Percentiles rank a stretch among this genome's conserved stretches.
Conservation (phyloP, 2,113 vertebrate species). For the Oreocharis arfaki region DNA sequence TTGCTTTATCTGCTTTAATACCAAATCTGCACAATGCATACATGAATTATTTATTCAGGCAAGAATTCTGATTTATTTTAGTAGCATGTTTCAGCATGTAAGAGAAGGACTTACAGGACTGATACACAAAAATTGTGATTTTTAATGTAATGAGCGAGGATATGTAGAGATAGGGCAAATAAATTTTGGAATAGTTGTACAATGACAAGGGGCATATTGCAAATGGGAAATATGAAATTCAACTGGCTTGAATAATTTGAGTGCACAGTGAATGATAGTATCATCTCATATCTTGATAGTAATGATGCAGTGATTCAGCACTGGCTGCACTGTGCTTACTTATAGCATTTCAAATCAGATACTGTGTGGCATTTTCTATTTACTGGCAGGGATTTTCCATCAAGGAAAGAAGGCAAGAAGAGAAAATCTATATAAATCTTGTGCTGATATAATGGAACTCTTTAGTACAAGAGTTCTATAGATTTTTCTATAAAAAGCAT, state of each 20-base stretch:
- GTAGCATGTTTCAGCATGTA: not conserved
- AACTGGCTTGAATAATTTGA: not conserved
- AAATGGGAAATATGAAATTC: not conserved
- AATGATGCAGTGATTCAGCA: not conserved
- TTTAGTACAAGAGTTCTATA: not conserved
- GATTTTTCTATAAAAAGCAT: not conserved
- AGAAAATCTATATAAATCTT: conserved; percentile 16
- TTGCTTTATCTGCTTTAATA: not conserved
- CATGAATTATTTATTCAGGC: not conserved
- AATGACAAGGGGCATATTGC: not conserved
- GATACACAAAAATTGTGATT: not conserved
- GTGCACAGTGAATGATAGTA: not conserved
- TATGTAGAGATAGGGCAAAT: not conserved
- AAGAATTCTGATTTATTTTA: not conserved
- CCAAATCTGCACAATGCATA: not conserved
- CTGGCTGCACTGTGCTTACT: not conserved
- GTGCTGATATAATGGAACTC: not conserved
- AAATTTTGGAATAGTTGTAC: not conserved
- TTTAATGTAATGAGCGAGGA: not conserved
- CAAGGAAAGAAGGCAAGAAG: not conserved
- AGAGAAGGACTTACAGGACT: not conserved
- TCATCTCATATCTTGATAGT: not conserved
- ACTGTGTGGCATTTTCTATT: not conserved
- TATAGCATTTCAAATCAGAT: conserved; percentile 10
- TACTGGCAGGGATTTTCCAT: conserved; percentile 1